Evolutionary conservation across 1,140 invertebrate species (phyloP).

Genomic region (Aphelinus atriplicis): DNA sequence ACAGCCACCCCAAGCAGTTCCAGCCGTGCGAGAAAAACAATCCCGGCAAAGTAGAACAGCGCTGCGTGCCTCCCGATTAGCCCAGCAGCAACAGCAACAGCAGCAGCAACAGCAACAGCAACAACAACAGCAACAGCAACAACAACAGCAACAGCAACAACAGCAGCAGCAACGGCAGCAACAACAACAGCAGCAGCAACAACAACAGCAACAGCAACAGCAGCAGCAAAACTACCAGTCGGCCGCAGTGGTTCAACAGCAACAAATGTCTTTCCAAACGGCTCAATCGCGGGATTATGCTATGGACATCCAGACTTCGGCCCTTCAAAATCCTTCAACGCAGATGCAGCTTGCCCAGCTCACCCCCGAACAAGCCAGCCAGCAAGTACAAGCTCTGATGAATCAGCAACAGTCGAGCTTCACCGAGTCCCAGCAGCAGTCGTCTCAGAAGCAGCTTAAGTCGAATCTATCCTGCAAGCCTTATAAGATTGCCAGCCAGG

Average conservation of each 20-base stretch:
- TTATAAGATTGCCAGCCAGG: conserved; percentile 53
- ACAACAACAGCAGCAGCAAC: conserved; percentile 39
- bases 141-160: conserved; percentile 26
- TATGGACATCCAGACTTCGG: conserved; percentile 55
- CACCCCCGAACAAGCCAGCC: conserved; percentile 9
- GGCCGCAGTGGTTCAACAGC: conserved; percentile 39
- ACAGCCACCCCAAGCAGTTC: not conserved
- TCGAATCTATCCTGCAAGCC: conserved; percentile 40
- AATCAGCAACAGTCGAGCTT: conserved; percentile 39
- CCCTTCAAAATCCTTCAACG: conserved; percentile 46
- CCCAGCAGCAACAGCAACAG: conserved; percentile 52
- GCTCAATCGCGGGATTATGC: conserved; percentile 47
- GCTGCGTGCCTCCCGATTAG: conserved; percentile 48
- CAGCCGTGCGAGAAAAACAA: conserved; percentile 54
- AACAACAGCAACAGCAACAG: conserved; percentile 38
- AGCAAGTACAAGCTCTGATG: conserved; percentile 37
- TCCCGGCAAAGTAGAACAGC: conserved; percentile 50
- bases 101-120: conserved; percentile 33
- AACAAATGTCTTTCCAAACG: conserved; percentile 48
- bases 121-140: conserved; percentile 31
- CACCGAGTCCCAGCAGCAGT: conserved; percentile 43
- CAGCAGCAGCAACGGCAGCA: conserved; percentile 40
- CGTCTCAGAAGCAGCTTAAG: conserved; percentile 29
- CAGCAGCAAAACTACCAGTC: conserved; percentile 10
- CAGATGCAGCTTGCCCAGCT: conserved; percentile 34